Percentiles rank a stretch among this genome's conserved stretches.
phyloP scores from a whole-genome alignment of 2,888 invertebrate species.

The Panzeria rudis region DNA sequence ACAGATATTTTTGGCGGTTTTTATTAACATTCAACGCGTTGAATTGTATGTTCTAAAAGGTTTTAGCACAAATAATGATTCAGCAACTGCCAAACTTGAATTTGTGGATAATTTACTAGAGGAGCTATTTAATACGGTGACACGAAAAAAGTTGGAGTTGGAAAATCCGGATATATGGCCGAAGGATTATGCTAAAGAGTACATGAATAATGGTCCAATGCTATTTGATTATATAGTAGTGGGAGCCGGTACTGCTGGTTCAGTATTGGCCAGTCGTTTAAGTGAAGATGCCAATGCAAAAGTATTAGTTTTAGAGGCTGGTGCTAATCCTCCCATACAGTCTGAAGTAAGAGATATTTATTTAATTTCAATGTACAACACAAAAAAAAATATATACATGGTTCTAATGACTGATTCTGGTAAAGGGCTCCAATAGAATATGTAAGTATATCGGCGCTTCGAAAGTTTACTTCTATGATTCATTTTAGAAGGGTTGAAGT shows the following conservation, averaged over 20 bases:
- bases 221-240: conserved; percentile 86
- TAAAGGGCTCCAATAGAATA: too few species aligned
- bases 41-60: conserved; percentile 22
- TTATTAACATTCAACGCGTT: conserved; percentile 3
- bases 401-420: too few species aligned
- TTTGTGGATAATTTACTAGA: conserved; percentile 73
- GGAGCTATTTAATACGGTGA: conserved; percentile 72
- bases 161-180: conserved; percentile 85
- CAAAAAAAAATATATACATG: too few species aligned
- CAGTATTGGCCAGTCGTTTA: conserved; percentile 87
- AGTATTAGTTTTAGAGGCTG: conserved; percentile 91
- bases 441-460: too few species aligned
- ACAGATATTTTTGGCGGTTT: conserved; percentile 1
- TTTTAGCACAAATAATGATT: conserved; percentile 5
- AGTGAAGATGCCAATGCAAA: conserved; percentile 90
- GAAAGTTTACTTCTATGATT: too few species aligned
- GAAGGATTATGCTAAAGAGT: conserved; percentile 79
- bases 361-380: too few species aligned
- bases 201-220: conserved; percentile 41
- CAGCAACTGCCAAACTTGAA: neutral
- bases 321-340: conserved; percentile 86
- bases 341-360: conserved; percentile 80
- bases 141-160: conserved; percentile 83
- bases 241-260: conserved; percentile 87
- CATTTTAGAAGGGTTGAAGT: too few species aligned